These are phyloP conservation scores for Drosophila ustulata DNA, from an alignment of 2,888 invertebrate species.

Conservation along the genomic window DNA sequence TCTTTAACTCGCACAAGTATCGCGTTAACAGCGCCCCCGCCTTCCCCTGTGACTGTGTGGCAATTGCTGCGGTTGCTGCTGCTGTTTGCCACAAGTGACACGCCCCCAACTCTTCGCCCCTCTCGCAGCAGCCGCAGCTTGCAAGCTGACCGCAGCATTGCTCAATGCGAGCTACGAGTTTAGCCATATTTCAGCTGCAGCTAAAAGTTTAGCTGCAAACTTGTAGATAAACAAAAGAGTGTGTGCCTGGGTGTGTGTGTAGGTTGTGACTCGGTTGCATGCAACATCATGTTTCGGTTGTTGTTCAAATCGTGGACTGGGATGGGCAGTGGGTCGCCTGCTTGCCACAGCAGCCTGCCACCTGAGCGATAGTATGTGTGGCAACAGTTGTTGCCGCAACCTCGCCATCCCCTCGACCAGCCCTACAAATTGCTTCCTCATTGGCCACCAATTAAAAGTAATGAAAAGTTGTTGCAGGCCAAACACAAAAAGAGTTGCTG, in stretches of 20 bases:
- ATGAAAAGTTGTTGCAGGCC: conserved; percentile 68
- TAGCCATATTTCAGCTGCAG: conserved; percentile 15
- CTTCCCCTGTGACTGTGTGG: neutral
- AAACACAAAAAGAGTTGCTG: conserved; percentile 40
- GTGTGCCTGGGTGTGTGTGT: neutral
- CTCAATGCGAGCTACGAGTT: conserved; percentile 9
- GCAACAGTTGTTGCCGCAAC: conserved; percentile 33
- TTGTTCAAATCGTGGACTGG: neutral
- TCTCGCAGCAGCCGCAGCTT: conserved; percentile 11
- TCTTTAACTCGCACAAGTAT: conserved; percentile 67
- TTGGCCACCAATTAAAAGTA: conserved; percentile 78
- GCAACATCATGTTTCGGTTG: conserved; percentile 19
- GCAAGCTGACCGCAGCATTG: conserved; percentile 23
- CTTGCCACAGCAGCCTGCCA: conserved; percentile 24
- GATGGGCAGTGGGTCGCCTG: conserved; percentile 9
- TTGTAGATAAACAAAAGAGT: conserved; percentile 16
- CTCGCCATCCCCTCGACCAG: conserved; percentile 23
- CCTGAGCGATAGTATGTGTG: conserved; percentile 12
- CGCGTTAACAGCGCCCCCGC: conserved; percentile 34
- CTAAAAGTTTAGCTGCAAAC: conserved; percentile 10
- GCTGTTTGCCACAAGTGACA: conserved; percentile 22
- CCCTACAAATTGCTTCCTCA: conserved; percentile 80
- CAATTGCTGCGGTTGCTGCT: conserved; percentile 37
- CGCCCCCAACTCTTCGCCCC: conserved; percentile 1
- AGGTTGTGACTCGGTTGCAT: conserved; percentile 11